A percentile compares a stretch with the other conserved stretches of the same genome.
Conservation (phyloP, 2,888 invertebrate species). For the Ormyrus rosae region DNA sequence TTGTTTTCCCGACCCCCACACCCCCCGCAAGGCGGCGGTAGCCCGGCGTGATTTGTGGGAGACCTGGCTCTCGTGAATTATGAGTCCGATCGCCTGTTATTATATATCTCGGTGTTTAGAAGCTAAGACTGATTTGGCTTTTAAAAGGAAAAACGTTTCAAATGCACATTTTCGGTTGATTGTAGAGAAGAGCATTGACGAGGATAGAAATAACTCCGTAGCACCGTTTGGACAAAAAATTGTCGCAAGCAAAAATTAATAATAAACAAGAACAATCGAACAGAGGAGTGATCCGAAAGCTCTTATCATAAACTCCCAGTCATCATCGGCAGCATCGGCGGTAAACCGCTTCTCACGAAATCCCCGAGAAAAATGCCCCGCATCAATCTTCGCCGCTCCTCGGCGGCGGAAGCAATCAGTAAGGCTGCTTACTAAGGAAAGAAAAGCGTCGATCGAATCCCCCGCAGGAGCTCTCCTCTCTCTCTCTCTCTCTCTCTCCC, state of each 20-base stretch:
- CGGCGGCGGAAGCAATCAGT: constrained; percentile 20
- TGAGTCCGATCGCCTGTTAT: too few species aligned
- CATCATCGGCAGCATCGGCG: neutral
- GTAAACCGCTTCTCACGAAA: neutral
- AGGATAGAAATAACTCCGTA: too few species aligned
- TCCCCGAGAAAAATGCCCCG: constrained; percentile 39
- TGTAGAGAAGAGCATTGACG: too few species aligned
- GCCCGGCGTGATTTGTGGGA: neutral
- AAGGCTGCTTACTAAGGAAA: neutral
- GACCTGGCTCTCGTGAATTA: too few species aligned
- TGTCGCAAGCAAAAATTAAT: too few species aligned
- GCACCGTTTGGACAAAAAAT: too few species aligned
- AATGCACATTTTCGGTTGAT: too few species aligned
- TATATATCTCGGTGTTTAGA: too few species aligned
- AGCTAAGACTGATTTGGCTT: too few species aligned
- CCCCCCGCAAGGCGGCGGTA: too few species aligned
- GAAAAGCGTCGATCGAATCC: neutral
- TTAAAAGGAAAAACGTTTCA: too few species aligned
- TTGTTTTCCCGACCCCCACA: constrained; percentile 26
- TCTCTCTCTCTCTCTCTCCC: neutral
- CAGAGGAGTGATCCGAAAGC: neutral
- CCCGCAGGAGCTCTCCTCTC: neutral
- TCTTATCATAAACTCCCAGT: constrained; percentile 13
- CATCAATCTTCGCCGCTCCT: constrained; percentile 45
- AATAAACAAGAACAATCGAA: too few species aligned